These are phyloP conservation scores for Pseudeuparius sepicola DNA, from an alignment of 2,888 invertebrate species.

Conservation along the genomic window DNA sequence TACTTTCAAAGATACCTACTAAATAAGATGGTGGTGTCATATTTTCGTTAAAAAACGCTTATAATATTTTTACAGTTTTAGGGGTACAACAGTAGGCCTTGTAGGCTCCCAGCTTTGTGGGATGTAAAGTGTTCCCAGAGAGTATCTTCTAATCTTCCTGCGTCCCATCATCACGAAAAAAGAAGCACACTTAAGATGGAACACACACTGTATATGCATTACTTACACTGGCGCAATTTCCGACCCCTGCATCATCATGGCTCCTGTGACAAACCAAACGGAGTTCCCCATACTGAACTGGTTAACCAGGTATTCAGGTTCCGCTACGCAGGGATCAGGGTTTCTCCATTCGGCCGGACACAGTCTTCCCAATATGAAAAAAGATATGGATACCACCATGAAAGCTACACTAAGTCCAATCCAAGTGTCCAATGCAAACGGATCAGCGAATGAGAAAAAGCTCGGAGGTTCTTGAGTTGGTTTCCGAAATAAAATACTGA, in stretches of 20 bases:
- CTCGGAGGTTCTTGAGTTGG: slow-evolving; percentile 54
- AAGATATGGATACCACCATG: slow-evolving; percentile 50
- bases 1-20: too few relatives aligned
- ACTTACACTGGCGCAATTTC: slow-evolving; percentile 33
- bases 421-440: slow-evolving; percentile 73
- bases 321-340: slow-evolving; percentile 51
- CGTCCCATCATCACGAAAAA: too few relatives aligned
- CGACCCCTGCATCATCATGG: slow-evolving; percentile 55
- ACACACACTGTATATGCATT: too few relatives aligned
- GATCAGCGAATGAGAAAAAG: slow-evolving; percentile 62
- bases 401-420: slow-evolving; percentile 55
- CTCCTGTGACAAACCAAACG: slow-evolving; percentile 57
- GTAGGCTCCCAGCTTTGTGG: too few relatives aligned
- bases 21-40: too few relatives aligned
- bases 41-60: too few relatives aligned
- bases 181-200: too few relatives aligned
- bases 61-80: too few relatives aligned
- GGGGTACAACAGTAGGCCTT: too few relatives aligned
- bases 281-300: slow-evolving; percentile 51
- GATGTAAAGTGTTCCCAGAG: too few relatives aligned
- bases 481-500: slow-evolving; percentile 57
- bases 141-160: too few relatives aligned
- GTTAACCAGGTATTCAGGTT: slow-evolving; percentile 51
- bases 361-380: slow-evolving; percentile 50
- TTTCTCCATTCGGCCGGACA: slow-evolving; percentile 59